Conservation (phyloP, 2,888 invertebrate species). For the Harpagoxenus sublaevis region DNA sequence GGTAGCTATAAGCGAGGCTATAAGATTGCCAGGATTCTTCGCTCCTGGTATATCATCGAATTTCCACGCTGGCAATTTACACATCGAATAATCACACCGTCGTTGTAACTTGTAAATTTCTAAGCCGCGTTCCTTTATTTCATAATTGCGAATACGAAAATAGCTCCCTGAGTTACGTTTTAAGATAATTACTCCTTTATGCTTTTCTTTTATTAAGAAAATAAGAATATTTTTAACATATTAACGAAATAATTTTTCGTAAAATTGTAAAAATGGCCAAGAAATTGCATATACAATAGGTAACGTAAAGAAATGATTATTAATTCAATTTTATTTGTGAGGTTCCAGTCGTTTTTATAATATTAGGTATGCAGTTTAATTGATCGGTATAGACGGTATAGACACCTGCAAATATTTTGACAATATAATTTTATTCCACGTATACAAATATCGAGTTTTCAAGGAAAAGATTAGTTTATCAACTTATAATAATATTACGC, state of each 20-base stretch:
- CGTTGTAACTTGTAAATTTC: slow-evolving; percentile 17
- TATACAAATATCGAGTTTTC: background rate
- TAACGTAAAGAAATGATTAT: background rate
- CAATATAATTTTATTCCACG: background rate
- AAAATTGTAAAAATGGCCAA: background rate
- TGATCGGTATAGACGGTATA: no score
- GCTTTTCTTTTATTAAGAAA: background rate
- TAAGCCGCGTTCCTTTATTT: background rate
- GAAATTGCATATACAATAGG: background rate
- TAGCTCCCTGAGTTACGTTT: background rate
- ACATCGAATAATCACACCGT: slow-evolving; percentile 29
- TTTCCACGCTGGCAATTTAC: slow-evolving; percentile 45
- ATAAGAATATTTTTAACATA: background rate
- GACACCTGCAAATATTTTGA: background rate
- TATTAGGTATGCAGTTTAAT: background rate
- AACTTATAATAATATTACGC: background rate
- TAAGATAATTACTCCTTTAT: background rate
- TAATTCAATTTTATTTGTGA: slow-evolving; percentile 5
- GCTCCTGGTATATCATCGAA: slow-evolving; percentile 41
- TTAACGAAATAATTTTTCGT: background rate
- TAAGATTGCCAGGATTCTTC: slow-evolving; percentile 46
- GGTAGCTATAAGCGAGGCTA: no score
- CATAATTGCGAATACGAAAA: background rate
- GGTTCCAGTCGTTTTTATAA: background rate
- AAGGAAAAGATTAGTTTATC: background rate